Evolutionary conservation across 2,113 vertebrate species (phyloP).

Genomic region (Ramphastos sulfuratus): DNA sequence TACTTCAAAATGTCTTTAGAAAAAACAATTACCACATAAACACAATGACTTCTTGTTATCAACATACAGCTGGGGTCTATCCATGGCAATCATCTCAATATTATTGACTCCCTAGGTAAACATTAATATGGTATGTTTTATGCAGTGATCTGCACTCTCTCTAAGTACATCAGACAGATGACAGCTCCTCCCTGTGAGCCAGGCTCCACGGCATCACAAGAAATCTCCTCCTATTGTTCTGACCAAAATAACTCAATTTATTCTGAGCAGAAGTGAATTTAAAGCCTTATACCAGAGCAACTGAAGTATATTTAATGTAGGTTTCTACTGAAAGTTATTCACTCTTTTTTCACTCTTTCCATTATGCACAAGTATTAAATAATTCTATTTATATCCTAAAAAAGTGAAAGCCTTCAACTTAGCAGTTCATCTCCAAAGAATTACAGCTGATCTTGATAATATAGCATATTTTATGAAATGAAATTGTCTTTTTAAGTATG

Average conservation of each 20-base stretch:
- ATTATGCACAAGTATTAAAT: not conserved
- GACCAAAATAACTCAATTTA: not conserved
- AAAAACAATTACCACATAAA: not conserved
- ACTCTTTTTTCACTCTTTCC: not conserved
- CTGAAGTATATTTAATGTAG: not conserved
- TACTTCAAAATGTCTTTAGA: not conserved
- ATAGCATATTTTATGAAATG: not conserved
- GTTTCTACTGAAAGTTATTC: not conserved
- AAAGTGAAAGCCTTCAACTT: not conserved
- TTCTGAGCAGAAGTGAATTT: not conserved
- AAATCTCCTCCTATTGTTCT: not conserved
- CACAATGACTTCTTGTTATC: not conserved
- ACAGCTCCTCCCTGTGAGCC: not conserved
- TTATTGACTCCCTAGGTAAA: not conserved
- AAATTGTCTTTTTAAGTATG: not conserved
- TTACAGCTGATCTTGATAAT: not conserved
- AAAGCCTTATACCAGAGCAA: not conserved
- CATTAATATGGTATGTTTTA: not conserved
- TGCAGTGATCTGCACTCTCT: not conserved
- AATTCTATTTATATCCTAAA: not conserved
- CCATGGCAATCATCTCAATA: not conserved
- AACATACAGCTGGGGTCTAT: not conserved
- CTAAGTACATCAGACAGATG: not conserved
- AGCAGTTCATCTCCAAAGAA: not conserved
- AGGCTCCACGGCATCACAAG: not conserved